phyloP scores from a whole-genome alignment of 2,888 invertebrate species.

The Nebria salina region DNA sequence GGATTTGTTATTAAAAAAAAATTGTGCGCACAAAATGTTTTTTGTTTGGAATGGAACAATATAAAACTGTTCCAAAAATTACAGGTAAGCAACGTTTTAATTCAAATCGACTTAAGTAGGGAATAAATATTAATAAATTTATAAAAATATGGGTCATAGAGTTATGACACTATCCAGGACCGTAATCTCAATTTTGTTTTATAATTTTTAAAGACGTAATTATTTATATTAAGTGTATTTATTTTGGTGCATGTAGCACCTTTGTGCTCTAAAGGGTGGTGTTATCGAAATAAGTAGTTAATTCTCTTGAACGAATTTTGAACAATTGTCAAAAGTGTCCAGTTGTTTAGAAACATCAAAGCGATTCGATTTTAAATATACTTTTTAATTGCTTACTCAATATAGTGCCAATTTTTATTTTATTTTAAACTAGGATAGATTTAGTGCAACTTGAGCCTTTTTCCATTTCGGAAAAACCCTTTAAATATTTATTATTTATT shows the following conservation, averaged over 20 bases:
- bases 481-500: background rate
- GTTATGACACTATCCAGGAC: too few species aligned
- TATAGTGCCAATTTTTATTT: background rate
- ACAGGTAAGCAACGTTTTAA: background rate
- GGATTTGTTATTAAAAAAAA: background rate
- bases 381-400: background rate
- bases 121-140: too few species aligned
- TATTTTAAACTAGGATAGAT: too few species aligned
- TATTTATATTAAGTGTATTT: background rate
- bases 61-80: background rate
- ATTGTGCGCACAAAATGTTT: background rate
- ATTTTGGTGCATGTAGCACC: background rate
- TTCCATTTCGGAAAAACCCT: too few species aligned
- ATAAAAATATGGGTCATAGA: too few species aligned
- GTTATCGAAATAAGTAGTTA: background rate
- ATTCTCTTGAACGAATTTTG: background rate
- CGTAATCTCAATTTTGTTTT: too few species aligned
- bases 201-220: too few species aligned
- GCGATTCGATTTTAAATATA: background rate
- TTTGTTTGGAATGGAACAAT: background rate
- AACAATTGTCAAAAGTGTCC: background rate
- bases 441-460: too few species aligned
- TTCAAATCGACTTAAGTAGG: too few species aligned
- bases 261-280: background rate
- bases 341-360: background rate